phyloP scores from a whole-genome alignment of 2,888 invertebrate species.

The Campoplex nolae region DNA sequence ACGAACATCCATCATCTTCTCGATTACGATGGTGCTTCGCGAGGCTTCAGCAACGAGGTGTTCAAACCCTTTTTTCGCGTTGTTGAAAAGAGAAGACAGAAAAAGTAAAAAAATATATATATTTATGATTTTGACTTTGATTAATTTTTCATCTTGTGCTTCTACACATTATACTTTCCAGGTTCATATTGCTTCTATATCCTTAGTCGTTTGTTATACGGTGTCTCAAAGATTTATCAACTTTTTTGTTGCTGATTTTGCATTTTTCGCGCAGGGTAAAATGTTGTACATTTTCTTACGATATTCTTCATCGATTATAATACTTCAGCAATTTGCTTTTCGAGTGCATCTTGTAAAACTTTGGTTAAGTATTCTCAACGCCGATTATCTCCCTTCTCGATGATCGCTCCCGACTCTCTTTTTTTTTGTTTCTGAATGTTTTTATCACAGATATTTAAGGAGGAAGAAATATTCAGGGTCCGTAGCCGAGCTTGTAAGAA shows the following conservation, averaged over 20 bases:
- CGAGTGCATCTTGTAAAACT: too few relatives aligned
- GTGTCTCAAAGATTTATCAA: background rate
- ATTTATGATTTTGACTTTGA: slow-evolving; percentile 40
- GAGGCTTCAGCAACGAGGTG: slow-evolving; percentile 49
- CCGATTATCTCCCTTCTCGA: too few relatives aligned
- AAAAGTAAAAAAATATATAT: background rate
- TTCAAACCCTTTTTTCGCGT: slow-evolving; percentile 40
- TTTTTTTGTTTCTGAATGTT: slow-evolving; percentile 9
- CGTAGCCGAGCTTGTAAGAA: slow-evolving; percentile 16
- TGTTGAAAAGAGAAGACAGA: slow-evolving; percentile 30
- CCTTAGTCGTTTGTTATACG: background rate
- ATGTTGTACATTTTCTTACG: too few relatives aligned
- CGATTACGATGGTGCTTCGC: slow-evolving; percentile 53
- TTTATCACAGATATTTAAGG: background rate
- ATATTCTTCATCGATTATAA: too few relatives aligned
- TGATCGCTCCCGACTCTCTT: background rate
- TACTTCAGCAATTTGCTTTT: too few relatives aligned
- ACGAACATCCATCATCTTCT: slow-evolving; percentile 58
- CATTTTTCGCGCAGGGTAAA: too few relatives aligned
- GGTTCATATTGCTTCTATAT: background rate
- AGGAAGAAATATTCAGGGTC: slow-evolving; percentile 34
- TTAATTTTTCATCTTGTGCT: slow-evolving; percentile 32
- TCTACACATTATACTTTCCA: slow-evolving; percentile 7
- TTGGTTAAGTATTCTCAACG: too few relatives aligned
- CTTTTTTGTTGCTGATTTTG: too few relatives aligned